A percentile compares a stretch with the other conserved stretches of the same genome.
Conservation (phyloP, 2,888 invertebrate genomes). For the Chrysolina americana region DNA sequence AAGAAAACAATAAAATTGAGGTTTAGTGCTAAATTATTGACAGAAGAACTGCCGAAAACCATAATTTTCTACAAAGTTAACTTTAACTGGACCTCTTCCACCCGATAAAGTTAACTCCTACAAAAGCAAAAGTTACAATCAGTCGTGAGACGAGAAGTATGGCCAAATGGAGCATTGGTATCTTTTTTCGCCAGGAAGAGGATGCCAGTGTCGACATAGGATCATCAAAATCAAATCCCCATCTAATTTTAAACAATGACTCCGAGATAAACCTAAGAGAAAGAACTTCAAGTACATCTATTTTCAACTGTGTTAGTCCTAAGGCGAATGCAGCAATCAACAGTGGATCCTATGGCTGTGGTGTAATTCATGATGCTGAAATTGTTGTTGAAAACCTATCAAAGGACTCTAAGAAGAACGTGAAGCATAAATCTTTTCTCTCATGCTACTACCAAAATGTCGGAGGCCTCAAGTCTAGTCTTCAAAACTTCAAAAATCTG, state of each 20-base stretch:
- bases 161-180: constrained; percentile 21
- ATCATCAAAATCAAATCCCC: neutral
- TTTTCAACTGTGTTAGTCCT: no score
- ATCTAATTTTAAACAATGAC: neutral
- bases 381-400: neutral
- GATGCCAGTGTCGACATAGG: neutral
- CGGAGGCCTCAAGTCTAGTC: neutral
- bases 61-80: no score
- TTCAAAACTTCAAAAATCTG: neutral
- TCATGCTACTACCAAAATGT: constrained; percentile 1
- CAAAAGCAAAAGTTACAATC: constrained; percentile 14
- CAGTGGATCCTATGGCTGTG: neutral
- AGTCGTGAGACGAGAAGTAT: neutral
- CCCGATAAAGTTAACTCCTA: no score
- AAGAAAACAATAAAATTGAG: no score
- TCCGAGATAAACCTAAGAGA: neutral
- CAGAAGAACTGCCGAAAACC: no score
- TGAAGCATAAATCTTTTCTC: neutral
- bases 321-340: no score
- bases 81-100: no score
- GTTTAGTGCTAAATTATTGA: no score
- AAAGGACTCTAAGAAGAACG: neutral
- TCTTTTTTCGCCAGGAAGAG: constrained; percentile 15
- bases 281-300: neutral
- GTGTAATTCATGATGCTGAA: neutral